These are phyloP conservation scores for Ctenodactylus gundi DNA, from an alignment of 2,113 vertebrate species.

Conservation along the genomic window DNA sequence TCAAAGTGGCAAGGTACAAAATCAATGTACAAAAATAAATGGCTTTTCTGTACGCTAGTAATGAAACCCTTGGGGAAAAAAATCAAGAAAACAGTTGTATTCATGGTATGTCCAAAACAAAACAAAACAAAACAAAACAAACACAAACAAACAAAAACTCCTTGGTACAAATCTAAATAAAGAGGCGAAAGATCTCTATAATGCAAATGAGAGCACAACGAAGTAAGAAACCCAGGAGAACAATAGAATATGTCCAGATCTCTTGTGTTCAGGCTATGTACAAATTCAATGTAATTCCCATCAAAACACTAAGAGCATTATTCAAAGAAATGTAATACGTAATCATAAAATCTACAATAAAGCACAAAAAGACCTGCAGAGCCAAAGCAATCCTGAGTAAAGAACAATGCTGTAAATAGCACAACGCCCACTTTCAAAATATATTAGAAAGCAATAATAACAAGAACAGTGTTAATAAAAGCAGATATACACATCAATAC, in stretches of 20 bases:
- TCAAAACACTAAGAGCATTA: neutral
- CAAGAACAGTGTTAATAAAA: too few relatives aligned
- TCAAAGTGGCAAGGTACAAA: neutral
- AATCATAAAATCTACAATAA: neutral
- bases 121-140: too few relatives aligned
- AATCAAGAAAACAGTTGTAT: neutral
- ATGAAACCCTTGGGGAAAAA: neutral
- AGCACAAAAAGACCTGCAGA: too few relatives aligned
- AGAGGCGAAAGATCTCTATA: neutral
- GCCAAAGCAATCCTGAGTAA: too few relatives aligned
- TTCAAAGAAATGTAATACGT: neutral
- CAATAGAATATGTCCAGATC: neutral
- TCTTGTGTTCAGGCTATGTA: neutral
- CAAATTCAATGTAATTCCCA: neutral
- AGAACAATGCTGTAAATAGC: too few relatives aligned
- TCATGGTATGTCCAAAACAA: too few relatives aligned
- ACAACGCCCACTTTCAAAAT: too few relatives aligned
- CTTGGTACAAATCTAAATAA: neutral
- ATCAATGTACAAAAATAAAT: neutral
- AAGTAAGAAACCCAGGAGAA: neutral
- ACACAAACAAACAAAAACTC: too few relatives aligned
- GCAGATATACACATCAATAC: too few relatives aligned
- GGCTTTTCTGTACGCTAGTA: neutral
- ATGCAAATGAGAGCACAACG: neutral
- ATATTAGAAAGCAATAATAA: too few relatives aligned